Evolutionary conservation across 2,888 invertebrate species (phyloP).

Genomic region (Drosophila koepferae): DNA sequence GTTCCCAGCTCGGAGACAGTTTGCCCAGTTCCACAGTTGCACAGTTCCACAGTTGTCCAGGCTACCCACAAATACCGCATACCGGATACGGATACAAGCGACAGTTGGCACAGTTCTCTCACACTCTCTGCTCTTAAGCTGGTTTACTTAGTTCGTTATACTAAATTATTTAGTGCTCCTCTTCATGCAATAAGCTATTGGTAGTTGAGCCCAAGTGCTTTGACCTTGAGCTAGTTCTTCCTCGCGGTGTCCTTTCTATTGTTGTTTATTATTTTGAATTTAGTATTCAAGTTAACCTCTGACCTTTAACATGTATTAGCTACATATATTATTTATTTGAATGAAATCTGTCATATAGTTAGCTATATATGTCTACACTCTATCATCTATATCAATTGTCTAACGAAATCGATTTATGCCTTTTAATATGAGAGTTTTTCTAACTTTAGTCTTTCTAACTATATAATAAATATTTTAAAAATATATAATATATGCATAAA

Average conservation of each 20-base stretch:
- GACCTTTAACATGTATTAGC: too few species aligned
- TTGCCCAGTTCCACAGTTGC: constrained; percentile 2
- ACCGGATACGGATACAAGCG: constrained; percentile 57
- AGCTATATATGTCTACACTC: too few species aligned
- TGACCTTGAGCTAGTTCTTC: background rate
- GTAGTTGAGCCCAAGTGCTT: background rate
- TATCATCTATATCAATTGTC: too few species aligned
- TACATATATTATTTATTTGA: too few species aligned
- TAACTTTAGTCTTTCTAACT: too few species aligned
- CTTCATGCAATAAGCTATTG: background rate
- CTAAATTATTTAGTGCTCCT: background rate
- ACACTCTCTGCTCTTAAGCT: background rate
- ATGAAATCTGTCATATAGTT: too few species aligned
- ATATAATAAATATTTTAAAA: too few species aligned
- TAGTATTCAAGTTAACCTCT: too few species aligned
- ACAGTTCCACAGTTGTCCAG: background rate
- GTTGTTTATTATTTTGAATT: too few species aligned
- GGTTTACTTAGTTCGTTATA: background rate
- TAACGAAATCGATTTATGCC: too few species aligned
- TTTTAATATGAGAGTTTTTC: too few species aligned
- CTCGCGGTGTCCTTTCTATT: background rate
- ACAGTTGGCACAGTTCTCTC: constrained; percentile 12
- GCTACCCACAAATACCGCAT: constrained; percentile 15
- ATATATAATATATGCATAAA: too few species aligned
- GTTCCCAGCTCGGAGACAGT: background rate